Evolutionary conservation across 1,140 invertebrate genomes (phyloP).

Genomic region (Drosophila arizonae): DNA sequence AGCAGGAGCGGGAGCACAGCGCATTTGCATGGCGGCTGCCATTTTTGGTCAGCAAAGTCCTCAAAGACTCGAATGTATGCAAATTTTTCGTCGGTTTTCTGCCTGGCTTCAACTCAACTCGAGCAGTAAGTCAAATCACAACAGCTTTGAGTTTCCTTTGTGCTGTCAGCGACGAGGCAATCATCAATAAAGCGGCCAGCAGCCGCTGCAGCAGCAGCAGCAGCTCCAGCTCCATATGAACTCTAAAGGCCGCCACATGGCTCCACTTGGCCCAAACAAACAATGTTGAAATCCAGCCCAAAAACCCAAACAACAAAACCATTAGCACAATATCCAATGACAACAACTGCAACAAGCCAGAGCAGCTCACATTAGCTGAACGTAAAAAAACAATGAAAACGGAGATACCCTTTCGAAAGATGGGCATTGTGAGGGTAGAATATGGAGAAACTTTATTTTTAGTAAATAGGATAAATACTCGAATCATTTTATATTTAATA

Average conservation of each 20-base stretch:
- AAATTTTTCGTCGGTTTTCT: slow-evolving; percentile 61
- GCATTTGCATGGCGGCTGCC: slow-evolving; percentile 76
- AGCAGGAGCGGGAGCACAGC: slow-evolving; percentile 7
- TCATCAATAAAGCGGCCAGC: slow-evolving; percentile 69
- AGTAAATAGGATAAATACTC: background rate
- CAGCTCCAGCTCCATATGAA: background rate
- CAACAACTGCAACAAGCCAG: slow-evolving; percentile 49
- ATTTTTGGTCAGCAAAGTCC: slow-evolving; percentile 69
- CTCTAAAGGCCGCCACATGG: slow-evolving; percentile 4
- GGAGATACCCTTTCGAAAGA: too few species aligned
- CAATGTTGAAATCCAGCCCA: slow-evolving; percentile 70
- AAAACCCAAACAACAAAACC: slow-evolving; percentile 47
- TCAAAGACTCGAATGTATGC: slow-evolving; percentile 67
- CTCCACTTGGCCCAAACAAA: slow-evolving; percentile 58
- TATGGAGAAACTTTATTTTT: background rate
- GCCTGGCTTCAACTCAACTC: slow-evolving; percentile 66
- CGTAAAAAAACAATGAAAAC: too few species aligned
- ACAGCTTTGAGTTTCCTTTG: slow-evolving; percentile 65
- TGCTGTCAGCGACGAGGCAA: slow-evolving; percentile 73
- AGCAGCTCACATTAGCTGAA: slow-evolving; percentile 14
- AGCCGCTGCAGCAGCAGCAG: slow-evolving; percentile 16
- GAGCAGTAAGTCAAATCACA: slow-evolving; percentile 77
- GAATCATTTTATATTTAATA: too few species aligned
- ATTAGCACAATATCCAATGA: slow-evolving; percentile 71
- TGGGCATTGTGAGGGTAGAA: too few species aligned